These are phyloP conservation scores for Abramis brama DNA, from an alignment of 2,113 vertebrate genomes.

Conservation along the genomic window DNA sequence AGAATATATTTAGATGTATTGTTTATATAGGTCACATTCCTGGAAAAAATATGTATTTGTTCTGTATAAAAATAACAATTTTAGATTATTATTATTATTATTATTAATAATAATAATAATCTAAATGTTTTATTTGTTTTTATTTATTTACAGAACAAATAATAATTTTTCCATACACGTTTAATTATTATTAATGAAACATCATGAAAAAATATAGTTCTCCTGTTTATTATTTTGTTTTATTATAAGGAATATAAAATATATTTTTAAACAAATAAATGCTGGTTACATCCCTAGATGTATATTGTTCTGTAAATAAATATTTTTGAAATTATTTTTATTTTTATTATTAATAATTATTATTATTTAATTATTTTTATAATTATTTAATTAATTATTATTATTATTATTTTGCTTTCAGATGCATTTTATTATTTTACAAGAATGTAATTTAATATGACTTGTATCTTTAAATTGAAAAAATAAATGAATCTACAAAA, in stretches of 20 bases:
- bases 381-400: background rate
- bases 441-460: background rate
- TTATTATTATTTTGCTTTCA: background rate
- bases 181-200: too few relatives aligned
- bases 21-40: background rate
- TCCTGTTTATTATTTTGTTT: background rate
- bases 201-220: too few relatives aligned
- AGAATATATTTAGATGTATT: background rate
- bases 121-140: background rate
- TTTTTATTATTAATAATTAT: background rate
- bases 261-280: background rate
- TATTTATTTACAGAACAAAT: too few relatives aligned
- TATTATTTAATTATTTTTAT: background rate
- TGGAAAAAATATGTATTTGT: too few relatives aligned
- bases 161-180: too few relatives aligned
- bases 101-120: background rate
- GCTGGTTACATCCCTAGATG: background rate
- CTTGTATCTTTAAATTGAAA: background rate
- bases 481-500: background rate
- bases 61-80: background rate
- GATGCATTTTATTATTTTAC: background rate
- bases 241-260: background rate
- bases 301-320: background rate
- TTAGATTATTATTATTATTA: too few relatives aligned
- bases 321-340: background rate